A percentile compares a stretch with the other conserved stretches of the same genome.
Evolutionary conservation across 2,113 vertebrate species (phyloP).

Genomic region (Triplophysa siluroides): DNA sequence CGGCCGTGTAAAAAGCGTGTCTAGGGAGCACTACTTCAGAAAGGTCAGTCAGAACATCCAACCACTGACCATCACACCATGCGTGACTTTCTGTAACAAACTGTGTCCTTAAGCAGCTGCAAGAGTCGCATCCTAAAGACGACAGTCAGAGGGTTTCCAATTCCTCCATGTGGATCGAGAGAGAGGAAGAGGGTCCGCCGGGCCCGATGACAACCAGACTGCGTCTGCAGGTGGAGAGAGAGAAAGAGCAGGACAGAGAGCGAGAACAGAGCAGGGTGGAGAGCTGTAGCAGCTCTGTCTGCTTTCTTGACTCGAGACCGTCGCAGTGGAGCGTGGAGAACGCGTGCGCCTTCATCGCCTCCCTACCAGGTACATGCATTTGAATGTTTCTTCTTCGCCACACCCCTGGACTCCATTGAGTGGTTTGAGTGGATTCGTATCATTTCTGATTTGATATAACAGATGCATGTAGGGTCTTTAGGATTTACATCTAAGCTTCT

Average conservation of each 20-base stretch:
- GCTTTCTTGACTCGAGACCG: constrained; percentile 73
- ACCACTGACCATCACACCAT: background rate
- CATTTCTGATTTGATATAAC: background rate
- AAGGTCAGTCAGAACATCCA: constrained; percentile 77
- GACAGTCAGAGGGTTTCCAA: constrained; percentile 66
- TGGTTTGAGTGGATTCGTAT: too few relatives aligned
- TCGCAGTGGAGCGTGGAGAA: constrained; percentile 88
- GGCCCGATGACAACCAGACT: constrained; percentile 88
- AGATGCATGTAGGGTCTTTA: background rate
- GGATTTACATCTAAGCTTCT: too few relatives aligned
- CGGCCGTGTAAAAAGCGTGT: constrained; percentile 76
- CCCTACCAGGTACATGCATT: constrained; percentile 81
- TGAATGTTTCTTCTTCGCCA: too few relatives aligned
- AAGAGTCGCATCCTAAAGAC: constrained; percentile 78
- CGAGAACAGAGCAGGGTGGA: constrained; percentile 75
- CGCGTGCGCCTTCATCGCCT: constrained; percentile 87
- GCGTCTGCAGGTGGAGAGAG: constrained; percentile 78
- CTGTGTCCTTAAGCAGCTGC: constrained; percentile 70
- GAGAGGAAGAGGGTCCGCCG: constrained; percentile 70
- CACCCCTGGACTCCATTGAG: too few relatives aligned
- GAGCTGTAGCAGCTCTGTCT: constrained; percentile 70
- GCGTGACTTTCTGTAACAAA: background rate
- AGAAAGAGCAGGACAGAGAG: constrained; percentile 69
- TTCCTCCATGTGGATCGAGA: constrained; percentile 13
- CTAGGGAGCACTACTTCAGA: constrained; percentile 82